Conservation (phyloP, 2,113 vertebrate genomes). For the Xiphias gladius region DNA sequence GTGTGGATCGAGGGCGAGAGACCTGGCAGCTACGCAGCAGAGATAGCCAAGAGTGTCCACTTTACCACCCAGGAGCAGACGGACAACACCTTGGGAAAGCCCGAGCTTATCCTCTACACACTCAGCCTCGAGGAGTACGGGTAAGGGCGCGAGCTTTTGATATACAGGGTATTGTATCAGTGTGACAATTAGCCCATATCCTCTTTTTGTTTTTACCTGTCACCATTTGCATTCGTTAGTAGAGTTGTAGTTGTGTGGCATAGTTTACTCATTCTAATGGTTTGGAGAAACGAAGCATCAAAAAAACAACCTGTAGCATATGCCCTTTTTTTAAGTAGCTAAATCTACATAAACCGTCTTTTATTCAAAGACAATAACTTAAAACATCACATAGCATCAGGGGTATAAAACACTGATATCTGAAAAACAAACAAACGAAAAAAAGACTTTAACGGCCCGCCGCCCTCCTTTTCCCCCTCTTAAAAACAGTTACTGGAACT, state of each 20-base stretch:
- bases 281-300: conserved; percentile 1
- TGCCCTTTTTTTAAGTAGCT: no score
- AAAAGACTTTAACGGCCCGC: neutral
- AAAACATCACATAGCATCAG: no score
- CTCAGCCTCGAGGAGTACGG: conserved; percentile 91
- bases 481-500: neutral
- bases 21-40: conserved; percentile 87
- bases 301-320: neutral
- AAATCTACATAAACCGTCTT: no score
- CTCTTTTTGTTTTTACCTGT: conserved; percentile 4
- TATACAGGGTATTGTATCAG: conserved; percentile 61
- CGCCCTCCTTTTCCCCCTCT: no score
- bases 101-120: conserved; percentile 92
- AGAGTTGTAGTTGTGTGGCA: conserved; percentile 1
- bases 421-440: no score
- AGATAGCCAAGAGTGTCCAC: conserved; percentile 89
- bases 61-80: conserved; percentile 89
- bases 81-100: conserved; percentile 87
- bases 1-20: conserved; percentile 94
- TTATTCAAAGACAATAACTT: no score
- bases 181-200: conserved; percentile 60
- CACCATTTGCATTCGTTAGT: conserved; percentile 48
- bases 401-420: no score
- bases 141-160: conserved; percentile 82
- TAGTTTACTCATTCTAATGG: neutral